phyloP scores from a whole-genome alignment of 2,888 invertebrate genomes.

The Graphium colonna region DNA sequence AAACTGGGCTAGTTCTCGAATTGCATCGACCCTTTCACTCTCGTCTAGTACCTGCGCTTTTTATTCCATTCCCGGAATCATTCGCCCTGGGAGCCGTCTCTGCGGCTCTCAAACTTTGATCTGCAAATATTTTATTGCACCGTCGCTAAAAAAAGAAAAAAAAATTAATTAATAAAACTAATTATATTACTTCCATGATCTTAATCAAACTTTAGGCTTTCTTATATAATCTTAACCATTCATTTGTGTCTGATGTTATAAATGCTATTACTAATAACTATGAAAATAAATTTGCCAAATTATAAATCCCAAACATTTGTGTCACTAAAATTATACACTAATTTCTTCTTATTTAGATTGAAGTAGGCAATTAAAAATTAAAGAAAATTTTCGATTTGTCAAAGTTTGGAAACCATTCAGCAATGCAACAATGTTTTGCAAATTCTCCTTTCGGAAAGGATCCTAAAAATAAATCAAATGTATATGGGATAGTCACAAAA shows the following conservation, averaged over 20 bases:
- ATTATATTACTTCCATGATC: too few species aligned
- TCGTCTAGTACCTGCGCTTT: slow-evolving; percentile 76
- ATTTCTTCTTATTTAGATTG: neutral
- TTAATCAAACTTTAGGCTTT: too few species aligned
- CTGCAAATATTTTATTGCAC: too few species aligned
- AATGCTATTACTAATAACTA: too few species aligned
- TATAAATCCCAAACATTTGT: too few species aligned
- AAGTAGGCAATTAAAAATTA: neutral
- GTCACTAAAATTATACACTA: too few species aligned
- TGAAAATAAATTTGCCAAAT: too few species aligned
- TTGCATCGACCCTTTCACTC: slow-evolving; percentile 80
- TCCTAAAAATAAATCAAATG: slow-evolving; percentile 76
- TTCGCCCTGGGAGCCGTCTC: slow-evolving; percentile 32
- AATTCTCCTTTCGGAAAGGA: slow-evolving; percentile 74
- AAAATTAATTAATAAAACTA: too few species aligned
- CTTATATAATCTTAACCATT: too few species aligned
- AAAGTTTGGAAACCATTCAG: slow-evolving; percentile 49
- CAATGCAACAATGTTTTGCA: slow-evolving; percentile 68
- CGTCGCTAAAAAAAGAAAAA: too few species aligned
- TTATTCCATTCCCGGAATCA: slow-evolving; percentile 68
- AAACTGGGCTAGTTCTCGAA: slow-evolving; percentile 72
- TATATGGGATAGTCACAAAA: slow-evolving; percentile 71
- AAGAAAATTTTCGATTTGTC: neutral
- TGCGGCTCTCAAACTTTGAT: slow-evolving; percentile 53
- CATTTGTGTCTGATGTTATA: too few species aligned